Evolutionary conservation across 1,140 invertebrate genomes (phyloP), one percentile per base, ranked within the genome.

Genomic region (Drosophila nebulosa): DNA sequence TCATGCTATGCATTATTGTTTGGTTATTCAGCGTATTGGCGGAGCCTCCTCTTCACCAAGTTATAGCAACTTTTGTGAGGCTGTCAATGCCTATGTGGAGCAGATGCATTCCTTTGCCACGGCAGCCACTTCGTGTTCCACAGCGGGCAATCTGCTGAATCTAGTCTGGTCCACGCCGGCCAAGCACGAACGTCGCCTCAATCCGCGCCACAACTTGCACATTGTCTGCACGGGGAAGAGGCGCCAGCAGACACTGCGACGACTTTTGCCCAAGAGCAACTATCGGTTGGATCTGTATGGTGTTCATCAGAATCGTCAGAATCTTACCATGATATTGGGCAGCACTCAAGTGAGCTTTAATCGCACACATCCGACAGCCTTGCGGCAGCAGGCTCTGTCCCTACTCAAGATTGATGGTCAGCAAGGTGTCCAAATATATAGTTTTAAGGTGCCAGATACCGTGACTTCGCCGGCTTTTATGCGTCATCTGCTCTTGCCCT

Each of bases 1-100:
- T 18, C 79, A 91, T 64, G 90, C 84, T 7, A 79, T 91, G 71
- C 89, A 91, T 62, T 91, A 91, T 60, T 91, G 90, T 12, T 42
- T 91, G 60, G 81, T 91, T 1, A 68, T 91, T 1, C 86, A 78
- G n/a, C 73, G 52, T 1, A 30, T 70, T 3, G 57, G 26, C 7
- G 21, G 32, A 4, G 16, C 21, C 0, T 27, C 52, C 5, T 21
- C 26, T 0, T 3, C 35, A 7, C 30, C n/a, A 7, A 42, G 27
- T 5, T 76, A 75, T 1, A 7, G 5, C 30, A 80, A 75, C 57
- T 91, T 91, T 57, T 91, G 90, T 21, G 70, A 80, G 56, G 88
- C 90, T 0, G 77, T 89, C 27, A 67, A 81, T 9, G 90, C 76
- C 18, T 88, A 70, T 46, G 62, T 73, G n/a, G 73, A 65, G 16